Evolutionary conservation across 2,888 invertebrate genomes (phyloP).

Genomic region (Volucella bombylans): DNA sequence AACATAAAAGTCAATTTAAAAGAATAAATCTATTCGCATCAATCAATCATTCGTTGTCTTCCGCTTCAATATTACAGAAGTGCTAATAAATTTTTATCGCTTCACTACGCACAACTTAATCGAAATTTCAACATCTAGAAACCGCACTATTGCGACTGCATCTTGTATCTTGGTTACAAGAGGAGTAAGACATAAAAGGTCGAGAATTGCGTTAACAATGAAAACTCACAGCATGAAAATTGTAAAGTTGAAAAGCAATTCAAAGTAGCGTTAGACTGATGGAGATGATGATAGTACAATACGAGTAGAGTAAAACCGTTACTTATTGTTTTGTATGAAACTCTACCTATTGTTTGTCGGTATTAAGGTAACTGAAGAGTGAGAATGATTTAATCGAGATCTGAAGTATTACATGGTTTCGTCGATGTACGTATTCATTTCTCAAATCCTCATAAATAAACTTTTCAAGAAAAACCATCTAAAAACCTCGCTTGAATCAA

Average conservation of each 20-base stretch:
- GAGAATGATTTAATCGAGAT: no score
- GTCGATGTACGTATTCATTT: no score
- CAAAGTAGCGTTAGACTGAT: no score
- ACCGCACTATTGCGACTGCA: slow-evolving; percentile 43
- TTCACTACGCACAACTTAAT: slow-evolving; percentile 54
- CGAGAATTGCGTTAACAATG: not conserved
- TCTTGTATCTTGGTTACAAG: slow-evolving; percentile 11
- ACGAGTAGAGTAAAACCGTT: not conserved
- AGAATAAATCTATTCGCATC: slow-evolving; percentile 35
- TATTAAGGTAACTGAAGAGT: no score
- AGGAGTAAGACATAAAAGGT: slow-evolving; percentile 33
- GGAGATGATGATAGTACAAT: no score
- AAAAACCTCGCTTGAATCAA: no score
- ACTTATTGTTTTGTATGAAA: no score
- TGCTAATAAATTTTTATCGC: slow-evolving; percentile 50
- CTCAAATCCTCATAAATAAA: no score
- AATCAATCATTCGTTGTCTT: slow-evolving; percentile 62
- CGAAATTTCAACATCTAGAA: slow-evolving; percentile 52
- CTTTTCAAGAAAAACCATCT: no score
- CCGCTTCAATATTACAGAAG: slow-evolving; percentile 55
- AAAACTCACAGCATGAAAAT: slow-evolving; percentile 6
- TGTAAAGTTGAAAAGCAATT: not conserved
- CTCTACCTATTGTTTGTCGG: no score
- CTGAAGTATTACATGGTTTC: no score
- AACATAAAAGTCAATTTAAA: slow-evolving; percentile 13